Conservation (phyloP, 1,140 invertebrate genomes). For the Drosophila yakuba region DNA sequence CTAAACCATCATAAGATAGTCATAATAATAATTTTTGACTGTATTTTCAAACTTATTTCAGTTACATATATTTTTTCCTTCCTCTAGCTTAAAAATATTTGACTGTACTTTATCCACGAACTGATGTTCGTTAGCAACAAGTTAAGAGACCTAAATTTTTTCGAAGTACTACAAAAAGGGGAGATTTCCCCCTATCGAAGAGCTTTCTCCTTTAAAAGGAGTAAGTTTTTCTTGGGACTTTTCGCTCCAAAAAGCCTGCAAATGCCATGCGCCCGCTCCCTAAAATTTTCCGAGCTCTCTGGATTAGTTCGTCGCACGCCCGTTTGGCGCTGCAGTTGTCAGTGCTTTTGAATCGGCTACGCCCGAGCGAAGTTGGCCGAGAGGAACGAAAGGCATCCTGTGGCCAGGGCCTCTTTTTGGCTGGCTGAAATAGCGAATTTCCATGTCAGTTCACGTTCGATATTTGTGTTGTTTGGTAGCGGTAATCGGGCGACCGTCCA, state of each 20-base stretch:
- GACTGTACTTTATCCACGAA: too few species aligned
- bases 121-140: slow-evolving; percentile 24
- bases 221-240: neutral
- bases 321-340: slow-evolving; percentile 51
- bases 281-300: neutral
- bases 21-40: too few species aligned
- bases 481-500: slow-evolving; percentile 58
- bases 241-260: neutral
- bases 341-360: slow-evolving; percentile 9
- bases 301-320: slow-evolving; percentile 26
- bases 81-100: neutral
- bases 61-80: too few species aligned
- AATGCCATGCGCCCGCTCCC: slow-evolving; percentile 52
- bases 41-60: too few species aligned
- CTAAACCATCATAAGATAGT: too few species aligned
- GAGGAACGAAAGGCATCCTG: slow-evolving; percentile 38
- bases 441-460: slow-evolving; percentile 81
- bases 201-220: neutral
- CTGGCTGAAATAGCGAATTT: slow-evolving; percentile 56
- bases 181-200: slow-evolving; percentile 16
- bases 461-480: slow-evolving; percentile 83
- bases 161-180: slow-evolving; percentile 1
- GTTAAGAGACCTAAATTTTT: slow-evolving; percentile 7
- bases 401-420: slow-evolving; percentile 62
- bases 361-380: slow-evolving; percentile 14